A percentile compares a stretch with the other conserved stretches of the same genome.
These are phyloP conservation scores for Phymastichus coffea DNA, from an alignment of 1,140 invertebrate genomes.

Conservation along the genomic window DNA sequence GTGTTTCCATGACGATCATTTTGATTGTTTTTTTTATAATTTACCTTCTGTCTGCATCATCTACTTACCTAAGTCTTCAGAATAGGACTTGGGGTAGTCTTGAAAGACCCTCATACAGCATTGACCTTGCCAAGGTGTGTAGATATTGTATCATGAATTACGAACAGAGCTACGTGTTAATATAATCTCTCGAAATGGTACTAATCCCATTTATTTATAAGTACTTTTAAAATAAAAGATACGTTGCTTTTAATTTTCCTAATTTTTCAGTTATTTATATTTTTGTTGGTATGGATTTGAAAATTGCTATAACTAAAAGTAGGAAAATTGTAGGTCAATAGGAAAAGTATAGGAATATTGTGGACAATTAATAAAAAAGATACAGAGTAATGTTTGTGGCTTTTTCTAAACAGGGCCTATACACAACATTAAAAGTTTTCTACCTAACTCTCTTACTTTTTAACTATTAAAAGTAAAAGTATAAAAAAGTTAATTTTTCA, in stretches of 20 bases:
- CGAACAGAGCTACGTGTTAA: conserved; percentile 60
- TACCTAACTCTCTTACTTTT: no score
- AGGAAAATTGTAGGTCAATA: neutral
- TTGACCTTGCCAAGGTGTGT: conserved; percentile 59
- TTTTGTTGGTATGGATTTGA: no score
- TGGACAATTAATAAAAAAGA: neutral
- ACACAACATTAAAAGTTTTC: conserved; percentile 10
- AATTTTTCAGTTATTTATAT: neutral
- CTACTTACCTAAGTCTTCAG: conserved; percentile 57
- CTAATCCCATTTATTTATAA: conserved; percentile 55
- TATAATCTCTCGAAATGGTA: conserved; percentile 59
- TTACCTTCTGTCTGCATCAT: conserved; percentile 55
- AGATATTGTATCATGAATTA: conserved; percentile 60
- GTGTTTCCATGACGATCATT: conserved; percentile 18
- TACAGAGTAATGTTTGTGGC: no score
- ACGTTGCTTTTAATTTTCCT: conserved; percentile 35
- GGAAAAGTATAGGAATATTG: neutral
- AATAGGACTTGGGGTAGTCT: conserved; percentile 58
- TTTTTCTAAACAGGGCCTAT: conserved; percentile 9
- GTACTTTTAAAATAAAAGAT: conserved; percentile 45
- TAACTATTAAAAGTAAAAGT: no score
- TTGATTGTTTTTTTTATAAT: conserved; percentile 45
- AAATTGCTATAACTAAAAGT: no score
- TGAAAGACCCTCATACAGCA: conserved; percentile 59
- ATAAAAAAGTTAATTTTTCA: conserved; percentile 29